phyloP scores from a whole-genome alignment of 2,113 vertebrate species.

The Esox niger region DNA sequence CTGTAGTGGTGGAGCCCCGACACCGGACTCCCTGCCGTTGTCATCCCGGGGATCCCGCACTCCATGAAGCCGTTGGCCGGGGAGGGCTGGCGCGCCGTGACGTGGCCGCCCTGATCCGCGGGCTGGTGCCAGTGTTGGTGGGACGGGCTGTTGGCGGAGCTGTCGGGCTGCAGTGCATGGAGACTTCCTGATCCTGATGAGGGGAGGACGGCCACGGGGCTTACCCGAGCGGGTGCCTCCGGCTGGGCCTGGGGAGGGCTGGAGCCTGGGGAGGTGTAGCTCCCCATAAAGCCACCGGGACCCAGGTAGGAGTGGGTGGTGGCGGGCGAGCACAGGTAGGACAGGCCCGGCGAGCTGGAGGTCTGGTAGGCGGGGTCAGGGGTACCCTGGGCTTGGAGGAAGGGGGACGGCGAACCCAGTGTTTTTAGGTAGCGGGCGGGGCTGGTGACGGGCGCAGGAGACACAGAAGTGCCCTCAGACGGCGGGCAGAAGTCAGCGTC shows the following conservation, averaged over 20 bases:
- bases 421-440: constrained; percentile 57
- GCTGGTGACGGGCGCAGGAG: background rate
- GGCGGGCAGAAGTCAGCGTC: constrained; percentile 79
- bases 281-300: constrained; percentile 47
- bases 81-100: constrained; percentile 37
- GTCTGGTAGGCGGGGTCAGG: constrained; percentile 66
- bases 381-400: constrained; percentile 26
- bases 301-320: constrained; percentile 61
- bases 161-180: constrained; percentile 27
- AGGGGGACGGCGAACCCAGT: constrained; percentile 52
- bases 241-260: constrained; percentile 25
- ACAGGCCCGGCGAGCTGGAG: constrained; percentile 70
- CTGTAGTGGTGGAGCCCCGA: constrained; percentile 51
- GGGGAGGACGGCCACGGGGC: background rate
- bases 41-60: constrained; percentile 20
- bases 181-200: background rate
- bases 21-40: constrained; percentile 54
- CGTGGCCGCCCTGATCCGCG: constrained; percentile 52
- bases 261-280: constrained; percentile 55
- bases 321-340: constrained; percentile 58
- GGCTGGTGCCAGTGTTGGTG: constrained; percentile 72
- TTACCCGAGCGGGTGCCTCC: background rate
- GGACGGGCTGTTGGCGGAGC: constrained; percentile 70
- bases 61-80: constrained; percentile 60
- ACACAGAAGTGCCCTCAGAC: constrained; percentile 63